phyloP scores from a whole-genome alignment of 2,797 vertebrate genomes.

The Lacerta viridis region DNA sequence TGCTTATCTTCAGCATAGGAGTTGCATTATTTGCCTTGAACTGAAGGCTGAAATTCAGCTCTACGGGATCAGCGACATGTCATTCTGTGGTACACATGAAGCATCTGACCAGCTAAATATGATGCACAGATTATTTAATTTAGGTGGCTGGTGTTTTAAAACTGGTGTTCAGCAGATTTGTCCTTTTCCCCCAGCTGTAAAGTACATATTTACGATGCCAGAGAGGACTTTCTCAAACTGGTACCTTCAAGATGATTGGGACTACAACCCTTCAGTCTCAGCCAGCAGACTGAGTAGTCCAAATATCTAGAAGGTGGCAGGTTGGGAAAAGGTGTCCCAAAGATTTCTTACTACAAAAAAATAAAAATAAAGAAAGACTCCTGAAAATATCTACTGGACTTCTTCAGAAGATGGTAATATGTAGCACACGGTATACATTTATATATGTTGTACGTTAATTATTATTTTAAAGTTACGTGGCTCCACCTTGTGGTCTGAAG shows the following conservation, averaged over 20 bases:
- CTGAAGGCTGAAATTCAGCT: background rate
- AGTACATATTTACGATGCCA: no score
- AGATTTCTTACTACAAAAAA: background rate
- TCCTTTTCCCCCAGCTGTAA: background rate
- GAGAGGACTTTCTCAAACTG: no score
- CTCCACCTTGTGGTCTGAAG: constrained; percentile 74
- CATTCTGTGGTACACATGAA: background rate
- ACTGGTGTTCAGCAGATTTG: background rate
- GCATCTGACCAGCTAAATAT: no score
- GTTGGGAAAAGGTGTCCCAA: background rate
- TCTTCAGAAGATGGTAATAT: background rate
- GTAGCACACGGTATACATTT: background rate
- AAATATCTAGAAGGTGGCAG: no score
- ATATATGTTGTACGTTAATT: background rate
- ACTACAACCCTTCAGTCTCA: no score
- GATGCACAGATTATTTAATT: background rate
- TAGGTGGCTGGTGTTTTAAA: background rate
- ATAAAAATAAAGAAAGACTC: no score
- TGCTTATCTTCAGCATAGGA: background rate
- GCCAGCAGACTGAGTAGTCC: no score
- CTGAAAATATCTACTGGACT: background rate
- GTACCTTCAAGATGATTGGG: no score
- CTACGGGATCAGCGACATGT: background rate
- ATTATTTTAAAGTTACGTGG: constrained; percentile 55
- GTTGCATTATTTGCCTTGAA: background rate